Evolutionary conservation across 2,113 vertebrate genomes (phyloP).

Genomic region (Pituophis catenifer): DNA sequence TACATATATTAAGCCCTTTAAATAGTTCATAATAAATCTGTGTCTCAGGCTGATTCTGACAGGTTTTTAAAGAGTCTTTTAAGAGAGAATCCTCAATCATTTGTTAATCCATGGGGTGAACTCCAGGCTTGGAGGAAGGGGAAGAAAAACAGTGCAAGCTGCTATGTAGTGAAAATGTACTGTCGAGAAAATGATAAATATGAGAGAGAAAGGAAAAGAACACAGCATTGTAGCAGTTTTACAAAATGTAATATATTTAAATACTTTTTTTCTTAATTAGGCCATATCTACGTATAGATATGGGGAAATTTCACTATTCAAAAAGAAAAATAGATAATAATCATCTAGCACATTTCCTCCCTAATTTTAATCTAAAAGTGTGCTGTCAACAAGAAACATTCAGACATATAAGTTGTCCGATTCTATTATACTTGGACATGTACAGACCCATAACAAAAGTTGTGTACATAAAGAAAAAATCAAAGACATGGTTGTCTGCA

Average conservation of each 20-base stretch:
- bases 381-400: constrained; percentile 41
- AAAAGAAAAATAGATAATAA: constrained; percentile 43
- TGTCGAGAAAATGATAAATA: constrained; percentile 63
- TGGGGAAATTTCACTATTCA: constrained; percentile 29
- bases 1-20: constrained; percentile 88
- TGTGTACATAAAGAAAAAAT: constrained; percentile 20
- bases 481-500: neutral
- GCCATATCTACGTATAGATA: constrained; percentile 25
- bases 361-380: constrained; percentile 27
- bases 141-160: constrained; percentile 57
- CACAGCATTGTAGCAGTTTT: constrained; percentile 43
- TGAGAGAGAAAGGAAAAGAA: constrained; percentile 59
- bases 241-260: constrained; percentile 26
- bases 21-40: constrained; percentile 89
- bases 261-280: constrained; percentile 41
- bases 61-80: constrained; percentile 84
- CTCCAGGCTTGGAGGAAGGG: constrained; percentile 71
- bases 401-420: constrained; percentile 9
- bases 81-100: constrained; percentile 84
- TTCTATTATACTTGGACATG: neutral
- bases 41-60: constrained; percentile 85
- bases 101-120: constrained; percentile 81
- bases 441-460: neutral
- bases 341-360: constrained; percentile 30
- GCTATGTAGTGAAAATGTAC: constrained; percentile 67